Percentiles rank a stretch among this genome's conserved stretches.
Conservation (phyloP, 1,140 invertebrate genomes). For the Cyphomyrmex costatus region DNA sequence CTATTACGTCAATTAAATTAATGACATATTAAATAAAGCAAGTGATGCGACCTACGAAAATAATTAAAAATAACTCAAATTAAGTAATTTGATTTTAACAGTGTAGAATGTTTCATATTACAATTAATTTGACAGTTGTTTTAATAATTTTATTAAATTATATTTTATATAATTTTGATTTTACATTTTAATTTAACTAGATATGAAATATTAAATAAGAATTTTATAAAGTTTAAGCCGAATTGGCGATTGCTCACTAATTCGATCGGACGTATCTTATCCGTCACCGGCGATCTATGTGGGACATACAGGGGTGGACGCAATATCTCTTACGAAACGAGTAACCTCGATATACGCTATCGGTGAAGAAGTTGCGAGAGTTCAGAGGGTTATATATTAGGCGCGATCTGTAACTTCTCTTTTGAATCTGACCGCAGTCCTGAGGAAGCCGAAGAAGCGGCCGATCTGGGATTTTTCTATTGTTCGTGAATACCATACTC, state of each 20-base stretch:
- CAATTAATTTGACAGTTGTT: not conserved
- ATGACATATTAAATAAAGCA: too few relatives aligned
- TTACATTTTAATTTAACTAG: not conserved
- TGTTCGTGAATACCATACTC: conserved; percentile 9
- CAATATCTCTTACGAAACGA: conserved; percentile 76
- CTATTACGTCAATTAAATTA: too few relatives aligned
- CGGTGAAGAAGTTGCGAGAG: conserved; percentile 63
- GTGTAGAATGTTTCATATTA: not conserved
- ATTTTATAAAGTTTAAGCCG: not conserved
- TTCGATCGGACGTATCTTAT: conserved; percentile 36
- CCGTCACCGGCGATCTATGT: conserved; percentile 65
- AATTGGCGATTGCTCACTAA: conserved; percentile 16
- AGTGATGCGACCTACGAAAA: too few relatives aligned
- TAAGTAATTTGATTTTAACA: too few relatives aligned
- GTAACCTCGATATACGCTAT: conserved; percentile 76
- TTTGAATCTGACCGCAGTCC: conserved; percentile 9
- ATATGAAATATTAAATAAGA: not conserved
- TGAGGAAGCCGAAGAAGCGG: conserved; percentile 6
- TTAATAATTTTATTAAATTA: not conserved
- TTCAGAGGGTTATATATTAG: conserved; percentile 75
- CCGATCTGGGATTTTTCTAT: not conserved
- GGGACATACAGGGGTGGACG: conserved; percentile 71
- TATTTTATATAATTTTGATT: not conserved
- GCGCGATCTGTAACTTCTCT: conserved; percentile 56
- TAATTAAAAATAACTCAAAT: too few relatives aligned